phyloP scores from a whole-genome alignment of 2,113 vertebrate genomes.

The Erythrolamprus reginae region DNA sequence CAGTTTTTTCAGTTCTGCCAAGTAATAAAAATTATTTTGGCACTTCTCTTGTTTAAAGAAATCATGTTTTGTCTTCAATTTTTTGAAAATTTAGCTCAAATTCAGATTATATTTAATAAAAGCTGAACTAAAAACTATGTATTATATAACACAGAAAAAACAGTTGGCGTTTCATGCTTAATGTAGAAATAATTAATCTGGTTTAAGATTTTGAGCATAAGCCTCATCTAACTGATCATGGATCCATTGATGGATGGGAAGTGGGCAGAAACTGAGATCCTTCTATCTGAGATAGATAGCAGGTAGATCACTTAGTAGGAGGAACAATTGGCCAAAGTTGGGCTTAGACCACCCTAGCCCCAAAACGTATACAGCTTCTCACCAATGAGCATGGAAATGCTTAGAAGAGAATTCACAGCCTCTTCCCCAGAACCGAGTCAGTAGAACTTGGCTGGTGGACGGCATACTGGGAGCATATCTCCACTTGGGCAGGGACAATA shows the following conservation, averaged over 20 bases:
- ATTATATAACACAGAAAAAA: not conserved
- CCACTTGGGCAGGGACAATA: not conserved
- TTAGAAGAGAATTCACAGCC: not conserved
- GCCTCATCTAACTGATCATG: not conserved
- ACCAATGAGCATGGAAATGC: not conserved
- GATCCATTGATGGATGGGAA: not conserved
- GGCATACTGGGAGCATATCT: not conserved
- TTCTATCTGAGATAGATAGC: not conserved
- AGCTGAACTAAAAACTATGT: not conserved
- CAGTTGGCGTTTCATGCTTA: not conserved
- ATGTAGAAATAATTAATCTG: not conserved
- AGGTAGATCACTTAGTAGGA: not conserved
- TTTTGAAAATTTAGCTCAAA: not conserved
- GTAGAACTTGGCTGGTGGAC: not conserved
- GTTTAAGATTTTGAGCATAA: not conserved
- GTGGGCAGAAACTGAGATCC: not conserved
- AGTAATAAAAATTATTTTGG: not conserved
- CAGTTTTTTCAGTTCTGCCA: not conserved
- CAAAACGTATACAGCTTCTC: not conserved
- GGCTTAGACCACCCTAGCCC: not conserved
- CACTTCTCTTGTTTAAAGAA: not conserved
- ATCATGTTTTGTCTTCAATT: not conserved
- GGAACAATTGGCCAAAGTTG: not conserved
- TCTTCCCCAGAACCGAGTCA: not conserved
- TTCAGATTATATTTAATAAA: not conserved